phyloP scores from a whole-genome alignment of 2,113 vertebrate genomes.

The Saimiri boliviensis region DNA sequence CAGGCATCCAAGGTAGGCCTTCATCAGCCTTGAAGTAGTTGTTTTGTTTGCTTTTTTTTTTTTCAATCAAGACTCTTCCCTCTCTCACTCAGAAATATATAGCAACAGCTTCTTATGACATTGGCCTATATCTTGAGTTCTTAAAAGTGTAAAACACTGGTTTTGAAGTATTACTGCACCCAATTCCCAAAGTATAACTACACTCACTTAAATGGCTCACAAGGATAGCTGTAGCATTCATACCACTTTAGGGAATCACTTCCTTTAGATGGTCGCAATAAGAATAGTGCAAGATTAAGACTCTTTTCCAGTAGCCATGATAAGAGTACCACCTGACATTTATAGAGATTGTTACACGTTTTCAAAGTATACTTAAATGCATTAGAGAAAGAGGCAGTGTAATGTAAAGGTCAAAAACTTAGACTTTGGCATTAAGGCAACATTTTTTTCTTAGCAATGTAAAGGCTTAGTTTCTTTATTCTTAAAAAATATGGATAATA shows the following conservation, averaged over 20 bases:
- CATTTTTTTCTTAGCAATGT: not conserved
- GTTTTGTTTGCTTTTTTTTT: not conserved
- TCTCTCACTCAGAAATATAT: not conserved
- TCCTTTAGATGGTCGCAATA: not conserved
- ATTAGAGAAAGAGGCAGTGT: not conserved
- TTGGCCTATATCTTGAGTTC: not conserved
- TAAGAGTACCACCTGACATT: not conserved
- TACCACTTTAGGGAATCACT: not conserved
- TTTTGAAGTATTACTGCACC: not conserved
- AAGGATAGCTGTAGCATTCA: not conserved
- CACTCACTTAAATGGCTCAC: not conserved
- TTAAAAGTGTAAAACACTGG: not conserved
- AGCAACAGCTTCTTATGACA: constrained; percentile 41
- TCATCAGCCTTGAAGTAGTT: constrained; percentile 2
- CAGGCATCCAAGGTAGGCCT: not conserved
- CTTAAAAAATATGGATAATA: not conserved
- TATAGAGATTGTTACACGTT: not conserved
- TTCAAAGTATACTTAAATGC: not conserved
- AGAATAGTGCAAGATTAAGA: not conserved
- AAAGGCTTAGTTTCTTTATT: not conserved
- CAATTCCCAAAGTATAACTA: not conserved
- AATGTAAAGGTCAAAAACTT: not conserved
- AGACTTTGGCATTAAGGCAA: not conserved
- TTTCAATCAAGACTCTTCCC: not conserved
- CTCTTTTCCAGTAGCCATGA: not conserved